phyloP scores from a whole-genome alignment of 2,797 vertebrate species.

The Gouania willdenowi region DNA sequence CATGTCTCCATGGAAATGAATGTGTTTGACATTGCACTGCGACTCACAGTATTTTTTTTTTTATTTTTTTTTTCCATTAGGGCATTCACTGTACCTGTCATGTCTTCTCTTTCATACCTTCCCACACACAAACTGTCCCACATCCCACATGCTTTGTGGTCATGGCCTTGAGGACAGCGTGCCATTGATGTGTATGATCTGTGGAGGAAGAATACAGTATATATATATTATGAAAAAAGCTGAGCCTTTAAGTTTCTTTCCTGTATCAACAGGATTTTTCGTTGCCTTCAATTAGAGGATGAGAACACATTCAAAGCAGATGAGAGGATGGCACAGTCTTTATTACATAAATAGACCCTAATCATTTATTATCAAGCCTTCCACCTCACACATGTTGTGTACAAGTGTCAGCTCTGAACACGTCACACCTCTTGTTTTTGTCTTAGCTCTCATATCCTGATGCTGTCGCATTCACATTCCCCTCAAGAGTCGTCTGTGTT shows the following conservation, averaged over 20 bases:
- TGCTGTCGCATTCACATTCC: constrained; percentile 33
- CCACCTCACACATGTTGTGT: too few relatives aligned
- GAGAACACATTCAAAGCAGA: too few relatives aligned
- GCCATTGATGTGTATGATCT: constrained; percentile 3
- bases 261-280: too few relatives aligned
- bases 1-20: background rate
- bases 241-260: background rate
- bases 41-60: constrained; percentile 15
- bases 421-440: constrained; percentile 15
- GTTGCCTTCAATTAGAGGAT: too few relatives aligned
- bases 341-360: too few relatives aligned
- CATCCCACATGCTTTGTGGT: constrained; percentile 4
- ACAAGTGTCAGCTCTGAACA: too few relatives aligned
- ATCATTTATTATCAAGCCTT: too few relatives aligned
- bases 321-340: too few relatives aligned
- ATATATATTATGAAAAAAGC: background rate
- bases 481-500: constrained; percentile 34
- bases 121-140: constrained; percentile 15
- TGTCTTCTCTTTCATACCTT: constrained; percentile 13
- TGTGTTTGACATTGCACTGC: constrained; percentile 4
- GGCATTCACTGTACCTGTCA: constrained; percentile 17
- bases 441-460: constrained; percentile 57
- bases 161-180: constrained; percentile 15
- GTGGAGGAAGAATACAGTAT: background rate
- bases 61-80: background rate